Percentiles rank a stretch among this genome's conserved stretches.
These are phyloP conservation scores for Onychomys torridus DNA, from an alignment of 2,797 vertebrate genomes.

Conservation along the genomic window DNA sequence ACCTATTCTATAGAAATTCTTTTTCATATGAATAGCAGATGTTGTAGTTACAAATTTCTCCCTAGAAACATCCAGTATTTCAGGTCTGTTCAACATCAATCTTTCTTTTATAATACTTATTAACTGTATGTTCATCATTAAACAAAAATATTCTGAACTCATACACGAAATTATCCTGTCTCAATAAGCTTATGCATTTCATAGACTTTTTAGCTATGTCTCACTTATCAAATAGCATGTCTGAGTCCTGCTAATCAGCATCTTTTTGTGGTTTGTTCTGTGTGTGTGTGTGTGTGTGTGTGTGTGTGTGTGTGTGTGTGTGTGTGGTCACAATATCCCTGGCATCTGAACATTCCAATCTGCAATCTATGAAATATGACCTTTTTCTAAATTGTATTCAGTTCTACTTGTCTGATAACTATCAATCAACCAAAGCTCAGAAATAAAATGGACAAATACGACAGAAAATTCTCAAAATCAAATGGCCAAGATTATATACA, in stretches of 20 bases:
- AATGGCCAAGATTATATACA: not conserved
- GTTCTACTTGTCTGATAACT: not conserved
- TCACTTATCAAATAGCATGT: not conserved
- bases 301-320: no score
- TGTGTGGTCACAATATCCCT: not conserved
- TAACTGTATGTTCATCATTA: not conserved
- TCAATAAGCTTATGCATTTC: not conserved
- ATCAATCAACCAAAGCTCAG: not conserved
- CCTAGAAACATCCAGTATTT: not conserved
- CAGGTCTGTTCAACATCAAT: not conserved
- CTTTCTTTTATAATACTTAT: not conserved
- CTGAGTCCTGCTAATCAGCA: not conserved
- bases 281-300: no score
- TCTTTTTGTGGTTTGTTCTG: not conserved
- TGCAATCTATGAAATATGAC: not conserved
- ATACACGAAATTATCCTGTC: not conserved
- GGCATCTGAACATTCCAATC: not conserved
- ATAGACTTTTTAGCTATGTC: not conserved
- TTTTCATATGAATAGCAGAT: not conserved
- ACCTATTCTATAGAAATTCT: not conserved
- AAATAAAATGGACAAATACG: not conserved
- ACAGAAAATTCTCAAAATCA: not conserved
- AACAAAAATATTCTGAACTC: not conserved
- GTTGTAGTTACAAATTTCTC: not conserved
- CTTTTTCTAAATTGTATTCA: not conserved